A percentile compares a stretch with the other conserved stretches of the same genome.
Evolutionary conservation across 2,113 vertebrate genomes (phyloP).

Genomic region (Psilopsiagon aurifrons): DNA sequence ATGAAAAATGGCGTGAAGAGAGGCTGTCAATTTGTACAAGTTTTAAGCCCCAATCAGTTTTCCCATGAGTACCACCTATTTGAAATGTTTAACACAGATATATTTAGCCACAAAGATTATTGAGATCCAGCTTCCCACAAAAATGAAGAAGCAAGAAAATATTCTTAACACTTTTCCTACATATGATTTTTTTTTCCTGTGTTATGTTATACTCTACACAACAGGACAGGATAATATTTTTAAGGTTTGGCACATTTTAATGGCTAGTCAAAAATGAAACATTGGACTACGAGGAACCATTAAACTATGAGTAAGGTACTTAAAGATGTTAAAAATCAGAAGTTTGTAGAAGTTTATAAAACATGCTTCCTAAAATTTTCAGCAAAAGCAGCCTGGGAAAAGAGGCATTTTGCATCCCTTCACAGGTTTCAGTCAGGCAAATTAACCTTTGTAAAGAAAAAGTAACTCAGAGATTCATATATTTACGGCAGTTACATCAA

Average conservation of each 20-base stretch:
- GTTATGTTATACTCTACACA: constrained; percentile 45
- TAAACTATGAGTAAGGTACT: constrained; percentile 55
- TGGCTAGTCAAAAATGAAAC: constrained; percentile 74
- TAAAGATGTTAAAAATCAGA: background rate
- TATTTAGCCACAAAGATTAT: constrained; percentile 72
- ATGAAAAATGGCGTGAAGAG: constrained; percentile 86
- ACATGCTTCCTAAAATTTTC: constrained; percentile 14
- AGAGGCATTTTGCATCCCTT: background rate
- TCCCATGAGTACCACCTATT: constrained; percentile 74
- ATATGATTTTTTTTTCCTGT: constrained; percentile 31
- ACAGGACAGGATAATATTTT: constrained; percentile 62
- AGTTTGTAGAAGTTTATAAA: background rate
- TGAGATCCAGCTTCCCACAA: constrained; percentile 54
- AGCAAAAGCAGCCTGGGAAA: background rate
- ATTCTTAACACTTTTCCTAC: constrained; percentile 63
- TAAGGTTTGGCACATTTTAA: constrained; percentile 74
- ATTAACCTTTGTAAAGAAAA: background rate
- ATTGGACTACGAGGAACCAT: constrained; percentile 65
- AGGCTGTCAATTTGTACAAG: constrained; percentile 79
- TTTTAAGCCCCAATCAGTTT: constrained; percentile 78
- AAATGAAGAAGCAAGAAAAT: constrained; percentile 68
- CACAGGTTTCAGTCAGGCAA: background rate
- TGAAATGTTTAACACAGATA: constrained; percentile 73
- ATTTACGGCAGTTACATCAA: background rate
- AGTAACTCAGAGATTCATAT: background rate